Percentiles rank a stretch among this genome's conserved stretches.
phyloP scores from a whole-genome alignment of 2,797 vertebrate genomes.

The Lycodopsis pacificus region DNA sequence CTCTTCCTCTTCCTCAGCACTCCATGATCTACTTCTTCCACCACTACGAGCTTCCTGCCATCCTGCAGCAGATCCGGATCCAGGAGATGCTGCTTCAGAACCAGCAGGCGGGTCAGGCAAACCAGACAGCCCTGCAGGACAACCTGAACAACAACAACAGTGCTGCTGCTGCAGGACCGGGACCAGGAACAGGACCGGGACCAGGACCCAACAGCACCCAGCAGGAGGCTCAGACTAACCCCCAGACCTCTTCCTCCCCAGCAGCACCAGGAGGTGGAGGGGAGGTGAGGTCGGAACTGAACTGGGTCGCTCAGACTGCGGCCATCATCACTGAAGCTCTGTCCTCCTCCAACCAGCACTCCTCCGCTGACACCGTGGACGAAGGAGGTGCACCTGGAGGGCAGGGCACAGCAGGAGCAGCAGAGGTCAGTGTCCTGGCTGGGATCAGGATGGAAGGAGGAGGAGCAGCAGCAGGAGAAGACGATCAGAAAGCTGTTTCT shows the following conservation, averaged over 20 bases:
- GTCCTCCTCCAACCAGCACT: conserved; percentile 73
- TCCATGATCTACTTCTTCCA: conserved; percentile 99
- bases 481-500: conserved; percentile 51
- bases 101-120: conserved; percentile 81
- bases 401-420: conserved; percentile 37
- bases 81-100: conserved; percentile 97
- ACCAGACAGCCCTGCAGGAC: conserved; percentile 92
- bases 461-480: not conserved
- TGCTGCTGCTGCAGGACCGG: not conserved
- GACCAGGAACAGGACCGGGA: not conserved
- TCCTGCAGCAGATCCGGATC: conserved; percentile 96
- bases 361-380: conserved; percentile 34
- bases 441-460: not conserved
- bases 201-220: not conserved
- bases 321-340: conserved; percentile 90
- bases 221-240: conserved; percentile 20
- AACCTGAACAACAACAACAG: conserved; percentile 97
- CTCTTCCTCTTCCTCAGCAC: conserved; percentile 83
- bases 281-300: conserved; percentile 80
- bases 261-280: conserved; percentile 11
- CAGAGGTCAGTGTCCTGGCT: not conserved
- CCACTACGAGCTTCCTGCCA: conserved; percentile 96
- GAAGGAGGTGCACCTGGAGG: conserved; percentile 11
- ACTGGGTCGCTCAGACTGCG: conserved; percentile 92
- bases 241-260: conserved; percentile 20